These are phyloP conservation scores for Drosophila gunungcola DNA, from an alignment of 1,140 invertebrate genomes.

Conservation along the genomic window DNA sequence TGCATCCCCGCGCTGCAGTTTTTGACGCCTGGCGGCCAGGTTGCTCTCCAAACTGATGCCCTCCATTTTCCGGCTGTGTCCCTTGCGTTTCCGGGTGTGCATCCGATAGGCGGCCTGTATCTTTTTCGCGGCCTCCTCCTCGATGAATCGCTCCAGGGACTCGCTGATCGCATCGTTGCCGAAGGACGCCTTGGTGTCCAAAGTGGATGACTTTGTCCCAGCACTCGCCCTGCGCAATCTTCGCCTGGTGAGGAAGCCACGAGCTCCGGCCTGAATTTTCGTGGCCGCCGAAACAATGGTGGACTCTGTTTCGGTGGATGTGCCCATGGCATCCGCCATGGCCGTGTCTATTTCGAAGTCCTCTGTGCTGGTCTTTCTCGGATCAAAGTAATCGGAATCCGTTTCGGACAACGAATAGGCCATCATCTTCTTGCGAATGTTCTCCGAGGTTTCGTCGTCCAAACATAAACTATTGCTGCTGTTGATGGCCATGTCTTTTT, in stretches of 20 bases:
- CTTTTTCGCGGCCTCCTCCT: conserved; percentile 74
- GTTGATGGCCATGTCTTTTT: conserved; percentile 16
- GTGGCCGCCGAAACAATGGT: conserved; percentile 79
- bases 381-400: conserved; percentile 72
- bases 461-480: conserved; percentile 60
- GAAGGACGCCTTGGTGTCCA: conserved; percentile 72
- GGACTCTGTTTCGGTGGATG: conserved; percentile 82
- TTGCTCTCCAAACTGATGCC: conserved; percentile 59
- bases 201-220: conserved; percentile 64
- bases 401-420: conserved; percentile 80
- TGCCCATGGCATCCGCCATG: conserved; percentile 67
- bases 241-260: conserved; percentile 66
- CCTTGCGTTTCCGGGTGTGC: conserved; percentile 46
- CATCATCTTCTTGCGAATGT: conserved; percentile 80
- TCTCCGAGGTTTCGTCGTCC: conserved; percentile 76
- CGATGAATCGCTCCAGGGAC: conserved; percentile 77
- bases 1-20: conserved; percentile 78
- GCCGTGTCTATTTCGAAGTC: conserved; percentile 79
- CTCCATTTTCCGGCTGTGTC: conserved; percentile 13
- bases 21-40: conserved; percentile 66
- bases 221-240: conserved; percentile 69
- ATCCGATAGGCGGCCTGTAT: conserved; percentile 62
- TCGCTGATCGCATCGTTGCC: conserved; percentile 82
- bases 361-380: conserved; percentile 38
- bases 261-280: conserved; percentile 76